Conservation (phyloP, 2,113 vertebrate genomes). For the Brevimyrus niger region DNA sequence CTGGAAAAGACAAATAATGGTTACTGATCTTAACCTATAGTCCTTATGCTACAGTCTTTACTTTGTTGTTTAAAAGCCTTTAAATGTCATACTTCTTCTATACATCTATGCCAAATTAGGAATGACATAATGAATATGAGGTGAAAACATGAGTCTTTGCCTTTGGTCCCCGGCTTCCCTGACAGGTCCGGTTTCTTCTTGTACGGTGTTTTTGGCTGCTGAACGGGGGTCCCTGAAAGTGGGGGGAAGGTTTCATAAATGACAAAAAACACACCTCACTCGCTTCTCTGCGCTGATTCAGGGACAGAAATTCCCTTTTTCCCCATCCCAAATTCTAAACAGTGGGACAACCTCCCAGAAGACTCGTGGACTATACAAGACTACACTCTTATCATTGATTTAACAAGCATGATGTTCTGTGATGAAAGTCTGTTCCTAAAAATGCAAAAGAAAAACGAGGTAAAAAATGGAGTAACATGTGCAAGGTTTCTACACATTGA, state of each 20-base stretch:
- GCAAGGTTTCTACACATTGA: conserved; percentile 28
- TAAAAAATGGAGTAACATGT: background rate
- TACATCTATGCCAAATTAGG: background rate
- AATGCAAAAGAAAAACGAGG: conserved; percentile 24
- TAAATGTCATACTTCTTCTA: background rate
- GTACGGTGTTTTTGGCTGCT: conserved; percentile 16
- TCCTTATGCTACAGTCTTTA: background rate
- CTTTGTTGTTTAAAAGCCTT: background rate
- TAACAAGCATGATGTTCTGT: background rate
- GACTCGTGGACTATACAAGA: background rate
- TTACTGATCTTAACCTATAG: background rate
- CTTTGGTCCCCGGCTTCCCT: conserved; percentile 42
- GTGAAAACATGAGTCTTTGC: conserved; percentile 26
- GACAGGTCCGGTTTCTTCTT: conserved; percentile 53
- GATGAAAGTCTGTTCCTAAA: background rate
- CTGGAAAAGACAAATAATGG: conserved; percentile 20
- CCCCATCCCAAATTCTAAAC: background rate
- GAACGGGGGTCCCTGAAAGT: conserved; percentile 47
- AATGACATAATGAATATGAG: background rate
- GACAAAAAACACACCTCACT: background rate
- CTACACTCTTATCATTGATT: background rate
- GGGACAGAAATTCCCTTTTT: background rate
- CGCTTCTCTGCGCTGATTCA: background rate
- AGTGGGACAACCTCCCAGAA: background rate
- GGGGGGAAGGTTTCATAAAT: background rate